phyloP scores from a whole-genome alignment of 2,888 invertebrate species.

The Pachydiplax longipennis region DNA sequence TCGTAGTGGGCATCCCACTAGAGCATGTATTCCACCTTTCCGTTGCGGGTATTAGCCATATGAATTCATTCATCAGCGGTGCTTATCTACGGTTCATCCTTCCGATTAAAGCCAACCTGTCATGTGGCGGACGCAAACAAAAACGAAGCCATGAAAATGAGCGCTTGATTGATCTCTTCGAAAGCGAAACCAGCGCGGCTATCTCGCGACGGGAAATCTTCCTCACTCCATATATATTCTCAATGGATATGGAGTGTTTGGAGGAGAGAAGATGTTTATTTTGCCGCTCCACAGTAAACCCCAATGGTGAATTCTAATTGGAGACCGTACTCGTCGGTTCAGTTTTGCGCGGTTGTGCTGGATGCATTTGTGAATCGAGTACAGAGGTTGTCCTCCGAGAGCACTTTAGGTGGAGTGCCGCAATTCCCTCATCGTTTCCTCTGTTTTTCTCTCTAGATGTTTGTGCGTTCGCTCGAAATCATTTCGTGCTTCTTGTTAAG shows the following conservation, averaged over 20 bases:
- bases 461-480: neutral
- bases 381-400: neutral
- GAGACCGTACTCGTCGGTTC: neutral
- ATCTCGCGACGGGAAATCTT: neutral
- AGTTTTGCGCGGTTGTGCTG: neutral
- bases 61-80: conserved; percentile 40
- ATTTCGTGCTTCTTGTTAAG: no score
- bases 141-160: conserved; percentile 1
- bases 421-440: neutral
- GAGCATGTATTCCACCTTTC: neutral
- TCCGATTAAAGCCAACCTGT: conserved; percentile 33
- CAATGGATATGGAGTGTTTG: neutral
- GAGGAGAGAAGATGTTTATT: neutral
- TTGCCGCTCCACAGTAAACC: neutral
- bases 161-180: conserved; percentile 14
- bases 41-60: neutral
- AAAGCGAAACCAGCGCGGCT: neutral
- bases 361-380: neutral
- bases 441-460: neutral
- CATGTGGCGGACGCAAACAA: conserved; percentile 15
- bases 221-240: neutral
- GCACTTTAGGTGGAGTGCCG: neutral
- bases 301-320: neutral
- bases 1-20: no score
- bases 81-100: conserved; percentile 22